These are phyloP conservation scores for Lucilia cuprina DNA, from an alignment of 1,140 invertebrate genomes.

Conservation along the genomic window DNA sequence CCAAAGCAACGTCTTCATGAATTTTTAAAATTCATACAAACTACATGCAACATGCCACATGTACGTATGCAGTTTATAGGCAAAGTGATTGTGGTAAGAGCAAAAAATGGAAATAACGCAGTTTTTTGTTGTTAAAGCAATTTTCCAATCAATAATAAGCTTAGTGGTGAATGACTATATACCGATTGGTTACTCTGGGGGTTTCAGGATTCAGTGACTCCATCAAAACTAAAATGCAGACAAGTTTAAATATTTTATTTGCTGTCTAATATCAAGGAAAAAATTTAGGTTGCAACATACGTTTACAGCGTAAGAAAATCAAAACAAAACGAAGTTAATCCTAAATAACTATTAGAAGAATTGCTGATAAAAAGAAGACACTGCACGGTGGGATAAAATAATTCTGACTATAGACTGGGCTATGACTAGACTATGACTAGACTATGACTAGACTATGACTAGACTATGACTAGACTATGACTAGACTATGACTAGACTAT, in stretches of 20 bases:
- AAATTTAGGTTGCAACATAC: not conserved
- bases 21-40: not conserved
- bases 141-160: not conserved
- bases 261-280: not conserved
- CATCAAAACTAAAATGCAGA: not conserved
- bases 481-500: too few species aligned
- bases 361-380: not conserved
- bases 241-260: conserved; percentile 4
- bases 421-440: too few species aligned
- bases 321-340: not conserved
- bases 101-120: not conserved
- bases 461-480: too few species aligned
- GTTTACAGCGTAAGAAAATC: not conserved
- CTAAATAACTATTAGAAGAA: not conserved
- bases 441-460: too few species aligned
- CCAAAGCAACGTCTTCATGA: not conserved
- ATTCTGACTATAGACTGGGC: too few species aligned
- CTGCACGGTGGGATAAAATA: not conserved
- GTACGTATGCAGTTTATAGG: not conserved
- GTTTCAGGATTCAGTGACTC: not conserved
- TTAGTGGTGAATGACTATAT: not conserved
- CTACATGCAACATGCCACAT: not conserved
- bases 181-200: not conserved
- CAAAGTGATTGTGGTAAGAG: not conserved
- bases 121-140: not conserved